A percentile compares a stretch with the other conserved stretches of the same genome.
Conservation (phyloP, 53 echinoderm and acorn worm species). For the Holothuria scabra region DNA sequence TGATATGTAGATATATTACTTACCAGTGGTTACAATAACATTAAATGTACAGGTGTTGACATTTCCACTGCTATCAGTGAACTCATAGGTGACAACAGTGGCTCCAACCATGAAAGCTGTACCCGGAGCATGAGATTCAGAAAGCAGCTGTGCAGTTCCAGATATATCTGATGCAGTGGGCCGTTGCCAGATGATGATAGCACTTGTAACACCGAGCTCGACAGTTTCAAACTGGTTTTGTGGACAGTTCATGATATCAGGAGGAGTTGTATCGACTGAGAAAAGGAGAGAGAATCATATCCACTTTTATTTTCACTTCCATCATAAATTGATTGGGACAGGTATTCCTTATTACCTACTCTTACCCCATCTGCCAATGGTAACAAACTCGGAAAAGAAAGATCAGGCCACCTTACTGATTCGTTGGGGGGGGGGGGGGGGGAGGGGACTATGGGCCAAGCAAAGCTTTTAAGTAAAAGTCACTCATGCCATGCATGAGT, state of each 20-base stretch:
- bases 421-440: no score
- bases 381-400: no score
- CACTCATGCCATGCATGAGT: no score
- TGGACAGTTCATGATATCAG: conserved; percentile 64
- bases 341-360: no score
- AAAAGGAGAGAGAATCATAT: neutral
- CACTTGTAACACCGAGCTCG: conserved; percentile 45
- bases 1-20: neutral
- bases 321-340: no score
- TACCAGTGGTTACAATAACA: conserved; percentile 56
- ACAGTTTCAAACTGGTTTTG: conserved; percentile 41
- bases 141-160: conserved; percentile 11
- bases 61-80: conserved; percentile 56
- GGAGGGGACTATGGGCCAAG: no score
- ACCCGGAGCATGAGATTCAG: conserved; percentile 47
- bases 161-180: conserved; percentile 56
- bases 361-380: no score
- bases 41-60: conserved; percentile 55
- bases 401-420: no score
- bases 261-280: conserved; percentile 66
- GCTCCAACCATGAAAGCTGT: conserved; percentile 50
- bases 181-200: conserved; percentile 17
- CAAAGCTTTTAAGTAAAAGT: no score
- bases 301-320: no score
- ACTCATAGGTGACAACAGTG: conserved; percentile 63